Evolutionary conservation across 2,797 vertebrate species (phyloP), one percentile per base, ranked within the genome.

Genomic region (Chromobotia macracanthus): DNA sequence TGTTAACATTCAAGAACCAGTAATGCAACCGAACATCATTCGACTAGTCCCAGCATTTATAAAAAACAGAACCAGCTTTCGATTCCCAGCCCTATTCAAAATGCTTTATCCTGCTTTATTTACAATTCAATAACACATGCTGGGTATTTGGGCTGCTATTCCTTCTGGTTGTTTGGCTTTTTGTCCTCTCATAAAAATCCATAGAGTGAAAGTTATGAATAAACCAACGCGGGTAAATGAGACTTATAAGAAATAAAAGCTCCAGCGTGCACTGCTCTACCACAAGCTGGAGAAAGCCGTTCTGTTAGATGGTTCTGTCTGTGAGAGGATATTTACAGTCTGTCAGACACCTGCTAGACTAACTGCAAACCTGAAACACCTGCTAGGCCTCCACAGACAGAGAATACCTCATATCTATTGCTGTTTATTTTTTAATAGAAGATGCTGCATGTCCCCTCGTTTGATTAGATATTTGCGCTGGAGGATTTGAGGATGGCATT

Each of bases 201-300:
- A 82, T 72, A 77, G 76, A 60, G 67, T 75, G 44, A 82, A 83
- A 84, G 83, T 80, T 84, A 83, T 86, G 80, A 87, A 87, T 86
- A 83, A 86, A 87, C 84, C 83, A 86, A 82, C 58, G 58, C 18
- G 8, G 67, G 71, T 85, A 82, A 82, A 83, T 80, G 80, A 85
- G 83, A 82, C 71, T 81, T 80, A 80, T 80, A 67, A 70, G 81
- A 66, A 85, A 83, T 83, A 83, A 86, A 76, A 79, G 44, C 44
- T 74, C 18, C 23, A 71, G 83, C 81, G 73, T 72, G 73, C 83
- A 75, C 61, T 71, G 41, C 38, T 67, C 72, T 60, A 71, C 65
- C 48, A 53, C 63, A 50, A 44, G 68, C 68, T 66, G 48, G 65
- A 73, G 81, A 84, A 64, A 44, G 66, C 74, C 55, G 80, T 77